These are phyloP conservation scores for Pseudochirops corinnae DNA, from an alignment of 2,797 vertebrate species.

Conservation along the genomic window DNA sequence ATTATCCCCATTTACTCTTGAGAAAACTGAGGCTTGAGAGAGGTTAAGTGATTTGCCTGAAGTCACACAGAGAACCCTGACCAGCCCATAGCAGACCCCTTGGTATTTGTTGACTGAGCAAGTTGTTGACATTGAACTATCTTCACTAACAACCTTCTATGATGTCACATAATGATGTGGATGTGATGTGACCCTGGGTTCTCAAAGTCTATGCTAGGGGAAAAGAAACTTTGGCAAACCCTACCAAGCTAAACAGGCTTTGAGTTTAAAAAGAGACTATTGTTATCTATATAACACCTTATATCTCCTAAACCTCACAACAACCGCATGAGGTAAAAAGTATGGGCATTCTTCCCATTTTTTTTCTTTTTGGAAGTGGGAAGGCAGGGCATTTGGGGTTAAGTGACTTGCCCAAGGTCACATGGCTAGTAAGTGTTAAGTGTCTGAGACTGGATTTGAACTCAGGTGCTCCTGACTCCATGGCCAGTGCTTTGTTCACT, in stretches of 20 bases:
- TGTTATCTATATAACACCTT: background rate
- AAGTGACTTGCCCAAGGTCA: too few relatives aligned
- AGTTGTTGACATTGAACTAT: constrained; percentile 35
- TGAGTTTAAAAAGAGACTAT: background rate
- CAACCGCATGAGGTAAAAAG: background rate
- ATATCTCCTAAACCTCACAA: background rate
- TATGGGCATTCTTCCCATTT: background rate
- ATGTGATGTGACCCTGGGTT: background rate
- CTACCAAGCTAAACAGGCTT: background rate
- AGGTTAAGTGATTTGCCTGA: background rate
- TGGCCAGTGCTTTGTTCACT: too few relatives aligned
- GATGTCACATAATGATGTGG: background rate
- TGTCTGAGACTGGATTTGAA: too few relatives aligned
- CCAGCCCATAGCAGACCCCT: background rate
- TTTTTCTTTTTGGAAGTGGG: too few relatives aligned
- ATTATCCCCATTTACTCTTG: background rate
- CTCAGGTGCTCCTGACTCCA: too few relatives aligned
- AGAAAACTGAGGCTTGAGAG: background rate
- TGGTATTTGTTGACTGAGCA: background rate
- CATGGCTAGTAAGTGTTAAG: too few relatives aligned
- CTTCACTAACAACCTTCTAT: background rate
- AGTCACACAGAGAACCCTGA: background rate
- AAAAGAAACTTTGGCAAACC: background rate
- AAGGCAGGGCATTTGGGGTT: too few relatives aligned
- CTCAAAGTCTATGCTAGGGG: background rate